These are phyloP conservation scores for Helicoverpa armigera DNA, from an alignment of 1,140 invertebrate genomes.

Conservation along the genomic window DNA sequence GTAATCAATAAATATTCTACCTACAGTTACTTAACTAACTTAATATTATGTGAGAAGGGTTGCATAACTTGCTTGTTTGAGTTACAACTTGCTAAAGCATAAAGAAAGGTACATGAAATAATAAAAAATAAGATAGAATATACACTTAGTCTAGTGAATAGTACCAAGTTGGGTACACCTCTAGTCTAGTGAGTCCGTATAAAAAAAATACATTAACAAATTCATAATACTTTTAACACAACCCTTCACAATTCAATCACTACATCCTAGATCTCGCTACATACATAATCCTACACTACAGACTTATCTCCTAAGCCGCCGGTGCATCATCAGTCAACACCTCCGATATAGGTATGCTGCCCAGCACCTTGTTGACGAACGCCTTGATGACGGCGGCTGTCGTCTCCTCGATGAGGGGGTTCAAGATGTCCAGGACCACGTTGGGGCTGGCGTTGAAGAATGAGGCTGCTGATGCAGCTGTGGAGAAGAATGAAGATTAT, in stretches of 20 bases:
- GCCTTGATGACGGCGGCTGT: conserved; percentile 87
- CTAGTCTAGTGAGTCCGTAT: too few species aligned
- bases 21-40: conserved; percentile 9
- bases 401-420: conserved; percentile 91
- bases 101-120: too few species aligned
- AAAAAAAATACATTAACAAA: too few species aligned
- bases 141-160: too few species aligned
- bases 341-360: conserved; percentile 87
- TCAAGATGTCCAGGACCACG: conserved; percentile 90
- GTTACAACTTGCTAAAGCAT: too few species aligned
- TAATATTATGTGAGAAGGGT: background rate
- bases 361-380: conserved; percentile 87
- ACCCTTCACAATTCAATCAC: background rate
- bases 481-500: conserved; percentile 58
- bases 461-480: conserved; percentile 88
- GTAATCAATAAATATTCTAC: conserved; percentile 34
- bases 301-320: background rate
- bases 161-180: too few species aligned
- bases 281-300: background rate
- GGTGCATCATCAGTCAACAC: conserved; percentile 77
- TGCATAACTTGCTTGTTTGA: background rate
- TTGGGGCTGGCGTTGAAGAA: conserved; percentile 91
- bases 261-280: background rate
- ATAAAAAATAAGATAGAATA: too few species aligned
- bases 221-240: background rate